Base-by-base conservation (phyloP, 2,888 invertebrate species). In the Labia minor region DNA sequence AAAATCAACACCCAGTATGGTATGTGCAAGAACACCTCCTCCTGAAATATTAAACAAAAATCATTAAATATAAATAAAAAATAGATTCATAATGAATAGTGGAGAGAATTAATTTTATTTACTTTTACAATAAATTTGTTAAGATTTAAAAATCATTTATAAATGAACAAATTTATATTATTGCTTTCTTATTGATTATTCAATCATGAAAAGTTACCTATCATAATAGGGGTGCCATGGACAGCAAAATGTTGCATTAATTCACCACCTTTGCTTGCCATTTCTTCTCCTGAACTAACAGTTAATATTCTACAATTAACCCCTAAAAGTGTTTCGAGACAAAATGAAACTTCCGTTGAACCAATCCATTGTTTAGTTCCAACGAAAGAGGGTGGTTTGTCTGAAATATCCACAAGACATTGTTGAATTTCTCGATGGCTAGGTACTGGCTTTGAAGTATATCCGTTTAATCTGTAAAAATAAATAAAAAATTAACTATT, bases 341-440 rank as follows among this genome's bases (percentile, higher is more conserved):
- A 92, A 81, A 90, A 97, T 78, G 90, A 88, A 14, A 99, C 93
- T 83, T 99, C 99, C 2, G 93, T 92, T 0, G 97, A 97, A 6
- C 99, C 99, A 75, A 99, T 98, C 99, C 99, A 99, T 75, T 95
- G 89, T 68, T 85, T 86, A 0, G 95, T 95, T 19, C 92, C 94
- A 64, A 96, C 80, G 79, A 99, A 98, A 65, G 82, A 83, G 0
- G 84, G 76, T 1, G 88, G 87, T 78, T 99, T 99, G 77, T 99
- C 99, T 14, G 94, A 94, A 72, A 99, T 89, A 72, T 90, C 88
- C 11, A 96, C 93, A 72, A 99, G 84, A 78, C 92, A 92, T 81
- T 95, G 86, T 79, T 99, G 98, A 72, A 98, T 95, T 71, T 92
- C 89, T 74, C 80, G 79, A 76, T 93, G 93, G 1, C 85, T 85